A percentile compares a stretch with the other conserved stretches of the same genome.
These are phyloP conservation scores for Apogon talboti DNA, from an alignment of 2,797 vertebrate species.

Conservation along the genomic window DNA sequence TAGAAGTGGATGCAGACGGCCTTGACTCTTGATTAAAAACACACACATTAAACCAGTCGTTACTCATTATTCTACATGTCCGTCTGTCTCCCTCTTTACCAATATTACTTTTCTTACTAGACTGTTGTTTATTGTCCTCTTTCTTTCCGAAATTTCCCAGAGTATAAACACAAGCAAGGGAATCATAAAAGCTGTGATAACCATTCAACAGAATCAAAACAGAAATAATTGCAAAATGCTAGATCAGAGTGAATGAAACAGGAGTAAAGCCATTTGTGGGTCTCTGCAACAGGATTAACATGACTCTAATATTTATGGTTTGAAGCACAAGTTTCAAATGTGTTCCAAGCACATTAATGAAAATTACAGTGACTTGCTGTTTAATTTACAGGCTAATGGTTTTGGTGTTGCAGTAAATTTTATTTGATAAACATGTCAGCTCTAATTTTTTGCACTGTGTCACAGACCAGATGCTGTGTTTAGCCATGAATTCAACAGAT, in stretches of 20 bases:
- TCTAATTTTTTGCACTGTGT: constrained; percentile 1
- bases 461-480: constrained; percentile 2
- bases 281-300: not conserved
- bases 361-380: constrained; percentile 34
- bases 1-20: not conserved
- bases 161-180: not conserved
- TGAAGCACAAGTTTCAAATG: constrained; percentile 7
- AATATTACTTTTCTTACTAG: not conserved
- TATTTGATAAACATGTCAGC: constrained; percentile 28
- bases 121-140: not conserved
- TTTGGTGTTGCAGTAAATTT: constrained; percentile 17
- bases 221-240: not conserved
- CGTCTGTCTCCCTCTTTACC: constrained; percentile 10
- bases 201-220: not conserved
- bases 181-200: not conserved
- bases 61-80: constrained; percentile 14
- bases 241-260: not conserved
- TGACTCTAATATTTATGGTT: not conserved
- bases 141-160: not conserved
- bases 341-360: not conserved
- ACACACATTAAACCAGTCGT: not conserved
- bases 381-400: constrained; percentile 18
- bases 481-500: constrained; percentile 23
- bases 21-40: constrained; percentile 7
- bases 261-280: constrained; percentile 7